phyloP scores from a whole-genome alignment of 2,797 vertebrate species.

The Gallinago nigripennis region DNA sequence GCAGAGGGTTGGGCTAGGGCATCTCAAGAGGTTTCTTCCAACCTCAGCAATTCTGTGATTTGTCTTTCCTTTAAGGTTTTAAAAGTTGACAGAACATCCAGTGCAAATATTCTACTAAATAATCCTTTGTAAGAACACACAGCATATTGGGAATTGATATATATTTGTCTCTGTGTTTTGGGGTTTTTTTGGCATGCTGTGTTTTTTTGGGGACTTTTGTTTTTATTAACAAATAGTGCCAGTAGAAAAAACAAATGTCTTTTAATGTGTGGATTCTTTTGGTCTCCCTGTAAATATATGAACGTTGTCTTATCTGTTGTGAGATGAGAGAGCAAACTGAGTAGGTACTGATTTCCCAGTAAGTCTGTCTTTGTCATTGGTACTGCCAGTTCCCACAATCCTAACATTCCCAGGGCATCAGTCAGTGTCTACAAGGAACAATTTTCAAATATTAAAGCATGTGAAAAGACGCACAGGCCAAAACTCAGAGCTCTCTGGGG shows the following conservation, averaged over 20 bases:
- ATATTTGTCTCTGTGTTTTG: neutral
- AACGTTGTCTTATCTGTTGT: constrained; percentile 16
- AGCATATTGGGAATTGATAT: neutral
- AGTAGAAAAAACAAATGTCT: neutral
- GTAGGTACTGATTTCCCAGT: constrained; percentile 77
- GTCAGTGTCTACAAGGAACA: constrained; percentile 83
- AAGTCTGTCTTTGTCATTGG: constrained; percentile 70
- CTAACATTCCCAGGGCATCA: constrained; percentile 81
- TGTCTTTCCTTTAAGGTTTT: neutral
- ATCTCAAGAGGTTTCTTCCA: neutral
- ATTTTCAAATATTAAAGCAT: constrained; percentile 84
- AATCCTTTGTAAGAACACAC: neutral
- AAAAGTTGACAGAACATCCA: neutral
- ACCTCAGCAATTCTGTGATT: neutral
- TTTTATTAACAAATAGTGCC: neutral
- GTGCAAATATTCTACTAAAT: neutral
- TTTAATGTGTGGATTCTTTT: neutral
- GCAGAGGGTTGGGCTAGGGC: neutral
- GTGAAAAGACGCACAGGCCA: constrained; percentile 81
- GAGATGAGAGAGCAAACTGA: neutral
- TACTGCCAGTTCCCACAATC: constrained; percentile 86
- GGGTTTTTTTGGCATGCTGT: fast-evolving
- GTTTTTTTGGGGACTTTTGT: neutral
- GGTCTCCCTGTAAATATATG: neutral
- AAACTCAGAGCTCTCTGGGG: constrained; percentile 77